Conservation (phyloP, 2,113 vertebrate species). For the Ovis canadensis region DNA sequence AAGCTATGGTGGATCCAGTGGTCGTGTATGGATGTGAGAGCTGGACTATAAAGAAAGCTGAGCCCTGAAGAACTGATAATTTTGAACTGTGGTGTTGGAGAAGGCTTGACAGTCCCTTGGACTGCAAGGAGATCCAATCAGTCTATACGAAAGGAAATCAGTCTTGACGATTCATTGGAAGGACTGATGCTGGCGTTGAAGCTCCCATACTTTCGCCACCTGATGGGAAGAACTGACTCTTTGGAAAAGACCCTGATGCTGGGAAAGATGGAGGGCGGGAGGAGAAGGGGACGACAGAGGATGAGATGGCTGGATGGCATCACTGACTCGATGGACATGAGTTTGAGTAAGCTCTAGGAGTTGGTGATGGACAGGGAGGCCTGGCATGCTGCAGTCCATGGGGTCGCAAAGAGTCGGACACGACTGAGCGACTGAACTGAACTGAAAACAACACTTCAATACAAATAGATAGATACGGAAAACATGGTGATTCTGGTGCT, state of each 20-base stretch:
- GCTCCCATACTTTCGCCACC: rapidly evolving
- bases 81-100: neutral
- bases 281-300: neutral
- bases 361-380: neutral
- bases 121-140: neutral
- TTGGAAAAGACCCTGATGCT: neutral
- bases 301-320: neutral
- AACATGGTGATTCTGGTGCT: neutral
- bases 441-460: neutral
- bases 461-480: neutral
- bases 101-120: neutral
- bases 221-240: neutral
- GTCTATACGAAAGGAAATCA: neutral
- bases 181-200: neutral
- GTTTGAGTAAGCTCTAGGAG: neutral
- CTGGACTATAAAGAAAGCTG: neutral
- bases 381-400: neutral
- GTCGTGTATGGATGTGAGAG: neutral
- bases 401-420: rapidly evolving
- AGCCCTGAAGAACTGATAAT: neutral
- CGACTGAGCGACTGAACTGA: neutral
- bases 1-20: neutral
- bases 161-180: neutral
- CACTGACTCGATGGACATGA: rapidly evolving
- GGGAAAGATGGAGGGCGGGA: neutral